These are phyloP conservation scores for Elegia similella DNA, from an alignment of 2,888 invertebrate genomes.

Conservation along the genomic window DNA sequence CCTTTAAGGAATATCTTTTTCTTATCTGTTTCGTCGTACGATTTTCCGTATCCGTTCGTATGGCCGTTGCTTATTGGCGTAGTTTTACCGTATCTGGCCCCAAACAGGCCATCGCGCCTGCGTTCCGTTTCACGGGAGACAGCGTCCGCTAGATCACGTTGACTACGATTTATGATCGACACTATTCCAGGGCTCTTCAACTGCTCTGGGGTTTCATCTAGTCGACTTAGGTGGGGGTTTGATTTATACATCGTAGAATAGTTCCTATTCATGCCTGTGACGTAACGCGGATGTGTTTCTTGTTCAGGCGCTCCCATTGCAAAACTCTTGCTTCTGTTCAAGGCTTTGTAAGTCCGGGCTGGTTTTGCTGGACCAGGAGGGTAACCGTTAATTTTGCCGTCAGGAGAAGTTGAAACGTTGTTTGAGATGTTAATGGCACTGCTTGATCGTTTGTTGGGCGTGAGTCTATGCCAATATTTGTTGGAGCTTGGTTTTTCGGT, in stretches of 20 bases:
- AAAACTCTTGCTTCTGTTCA: conserved; percentile 92
- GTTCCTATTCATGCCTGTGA: conserved; percentile 72
- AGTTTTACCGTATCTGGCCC: conserved; percentile 81
- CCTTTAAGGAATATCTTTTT: conserved; percentile 86
- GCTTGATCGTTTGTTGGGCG: conserved; percentile 78
- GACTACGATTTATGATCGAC: conserved; percentile 91
- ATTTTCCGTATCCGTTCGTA: conserved; percentile 68
- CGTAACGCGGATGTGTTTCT: conserved; percentile 72
- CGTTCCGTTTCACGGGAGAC: conserved; percentile 77
- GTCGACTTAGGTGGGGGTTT: conserved; percentile 87
- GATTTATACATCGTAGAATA: conserved; percentile 86
- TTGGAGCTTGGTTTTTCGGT: conserved; percentile 68
- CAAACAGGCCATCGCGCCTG: conserved; percentile 77
- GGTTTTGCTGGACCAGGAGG: conserved; percentile 88
- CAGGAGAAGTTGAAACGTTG: conserved; percentile 55
- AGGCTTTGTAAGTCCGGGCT: conserved; percentile 88
- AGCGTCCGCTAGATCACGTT: conserved; percentile 87
- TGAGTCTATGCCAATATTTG: conserved; percentile 74
- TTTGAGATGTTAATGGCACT: conserved; percentile 86
- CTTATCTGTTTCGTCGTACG: conserved; percentile 79
- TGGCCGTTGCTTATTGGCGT: conserved; percentile 74
- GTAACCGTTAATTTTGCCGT: conserved; percentile 69
- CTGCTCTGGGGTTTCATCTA: conserved; percentile 86
- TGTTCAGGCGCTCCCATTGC: conserved; percentile 87
- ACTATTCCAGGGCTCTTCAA: conserved; percentile 93